Conservation (phyloP, 2,888 invertebrate species). For the Idaea dimidiata region DNA sequence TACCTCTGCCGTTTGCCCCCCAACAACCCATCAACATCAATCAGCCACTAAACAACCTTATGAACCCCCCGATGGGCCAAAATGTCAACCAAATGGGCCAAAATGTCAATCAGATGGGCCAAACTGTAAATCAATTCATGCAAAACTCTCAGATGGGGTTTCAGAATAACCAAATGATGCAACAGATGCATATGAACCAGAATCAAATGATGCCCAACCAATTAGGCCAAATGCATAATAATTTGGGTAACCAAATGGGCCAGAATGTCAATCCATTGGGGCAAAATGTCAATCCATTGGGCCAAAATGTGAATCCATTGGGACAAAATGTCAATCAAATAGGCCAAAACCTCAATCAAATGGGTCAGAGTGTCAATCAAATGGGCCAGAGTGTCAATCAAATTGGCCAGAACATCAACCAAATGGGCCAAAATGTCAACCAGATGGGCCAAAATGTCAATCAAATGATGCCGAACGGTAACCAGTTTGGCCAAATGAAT, state of each 20-base stretch:
- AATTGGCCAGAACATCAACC: conserved; percentile 30
- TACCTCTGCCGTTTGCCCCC: conserved; percentile 66
- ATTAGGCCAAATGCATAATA: conserved; percentile 29
- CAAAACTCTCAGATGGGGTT: conserved; percentile 40
- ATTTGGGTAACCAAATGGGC: conserved; percentile 26
- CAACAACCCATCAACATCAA: conserved; percentile 57
- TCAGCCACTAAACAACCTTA: conserved; percentile 54
- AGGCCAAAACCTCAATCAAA: conserved; percentile 28
- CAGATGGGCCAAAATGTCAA: conserved; percentile 32
- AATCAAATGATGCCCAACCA: conserved; percentile 38
- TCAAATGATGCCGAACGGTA: conserved; percentile 55
- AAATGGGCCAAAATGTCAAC: conserved; percentile 30
- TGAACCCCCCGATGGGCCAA: conserved; percentile 39
- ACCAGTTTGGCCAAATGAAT: conserved; percentile 59
- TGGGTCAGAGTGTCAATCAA: conserved; percentile 27
- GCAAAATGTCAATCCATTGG: conserved; percentile 24
- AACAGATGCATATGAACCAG: conserved; percentile 45
- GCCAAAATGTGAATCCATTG: conserved; percentile 26
- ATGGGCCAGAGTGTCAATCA: conserved; percentile 30
- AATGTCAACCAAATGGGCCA: conserved; percentile 35
- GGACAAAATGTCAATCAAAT: conserved; percentile 23
- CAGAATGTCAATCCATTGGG: conserved; percentile 33
- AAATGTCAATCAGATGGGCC: conserved; percentile 43
- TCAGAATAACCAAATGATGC: conserved; percentile 41
- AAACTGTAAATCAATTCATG: conserved; percentile 41